These are phyloP conservation scores for Macropus fuliginosus DNA, from an alignment of 2,797 vertebrate species.

Conservation along the genomic window DNA sequence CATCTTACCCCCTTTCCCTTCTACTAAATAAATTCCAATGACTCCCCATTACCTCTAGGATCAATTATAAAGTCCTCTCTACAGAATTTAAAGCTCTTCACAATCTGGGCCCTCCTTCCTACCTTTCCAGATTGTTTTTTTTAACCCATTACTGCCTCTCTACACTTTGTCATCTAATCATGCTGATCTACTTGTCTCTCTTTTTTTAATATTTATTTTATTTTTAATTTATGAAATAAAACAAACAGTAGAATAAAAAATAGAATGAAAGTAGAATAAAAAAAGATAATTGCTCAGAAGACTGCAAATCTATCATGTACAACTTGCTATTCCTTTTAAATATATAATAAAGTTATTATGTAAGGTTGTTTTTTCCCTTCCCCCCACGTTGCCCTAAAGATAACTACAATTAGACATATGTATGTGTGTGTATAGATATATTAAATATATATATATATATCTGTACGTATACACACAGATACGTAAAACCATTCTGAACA, in stretches of 20 bases:
- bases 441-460: too few species aligned
- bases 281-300: neutral
- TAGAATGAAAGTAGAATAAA: neutral
- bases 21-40: neutral
- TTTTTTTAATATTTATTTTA: too few species aligned
- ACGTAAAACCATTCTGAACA: neutral
- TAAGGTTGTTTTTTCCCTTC: neutral
- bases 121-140: neutral
- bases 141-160: neutral
- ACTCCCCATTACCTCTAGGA: neutral
- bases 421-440: too few species aligned
- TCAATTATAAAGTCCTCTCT: neutral
- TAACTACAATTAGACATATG: too few species aligned
- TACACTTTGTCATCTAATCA: neutral
- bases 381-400: too few species aligned
- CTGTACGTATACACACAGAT: too few species aligned
- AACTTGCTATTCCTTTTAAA: neutral
- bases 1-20: neutral
- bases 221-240: neutral
- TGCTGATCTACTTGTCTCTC: neutral
- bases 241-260: neutral
- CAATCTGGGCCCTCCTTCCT: neutral
- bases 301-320: neutral
- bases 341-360: neutral
- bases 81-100: neutral